Percentiles rank a stretch among this genome's conserved stretches.
Conservation (phyloP, 2,888 invertebrate genomes). For the Sinopyrophorus schimmeli region DNA sequence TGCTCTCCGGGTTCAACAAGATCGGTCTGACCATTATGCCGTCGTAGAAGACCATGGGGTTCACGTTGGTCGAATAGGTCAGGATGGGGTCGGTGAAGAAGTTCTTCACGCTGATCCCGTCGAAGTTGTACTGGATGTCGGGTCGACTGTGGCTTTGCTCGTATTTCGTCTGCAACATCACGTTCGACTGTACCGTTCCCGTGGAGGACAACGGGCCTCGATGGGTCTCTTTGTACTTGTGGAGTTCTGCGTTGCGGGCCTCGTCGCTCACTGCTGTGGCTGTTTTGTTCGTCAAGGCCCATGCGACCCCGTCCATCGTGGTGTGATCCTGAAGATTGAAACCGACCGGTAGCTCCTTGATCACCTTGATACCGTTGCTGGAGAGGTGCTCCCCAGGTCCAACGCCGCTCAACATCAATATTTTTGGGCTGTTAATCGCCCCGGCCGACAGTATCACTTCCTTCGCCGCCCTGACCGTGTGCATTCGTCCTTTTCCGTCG, state of each 20-base stretch:
- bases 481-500: slow-evolving; percentile 56
- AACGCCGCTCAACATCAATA: slow-evolving; percentile 69
- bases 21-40: slow-evolving; percentile 66
- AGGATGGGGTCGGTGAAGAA: slow-evolving; percentile 62
- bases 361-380: slow-evolving; percentile 58
- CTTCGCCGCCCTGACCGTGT: slow-evolving; percentile 59
- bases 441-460: slow-evolving; percentile 67
- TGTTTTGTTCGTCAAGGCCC: slow-evolving; percentile 61
- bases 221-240: slow-evolving; percentile 53
- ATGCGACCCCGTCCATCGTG: slow-evolving; percentile 63
- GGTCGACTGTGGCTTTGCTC: slow-evolving; percentile 58
- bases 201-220: slow-evolving; percentile 62
- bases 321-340: slow-evolving; percentile 76
- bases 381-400: slow-evolving; percentile 63
- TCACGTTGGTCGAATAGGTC: slow-evolving; percentile 50
- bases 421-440: slow-evolving; percentile 64
- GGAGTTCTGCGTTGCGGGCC: slow-evolving; percentile 55
- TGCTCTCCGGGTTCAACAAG: slow-evolving; percentile 65
- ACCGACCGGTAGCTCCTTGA: slow-evolving; percentile 71
- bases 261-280: slow-evolving; percentile 56
- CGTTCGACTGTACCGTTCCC: slow-evolving; percentile 61
- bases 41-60: slow-evolving; percentile 66
- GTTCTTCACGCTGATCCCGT: slow-evolving; percentile 61
- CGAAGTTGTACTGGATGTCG: slow-evolving; percentile 70
- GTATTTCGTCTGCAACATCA: slow-evolving; percentile 65